A percentile compares a stretch with the other conserved stretches of the same genome.
Evolutionary conservation across 2,113 vertebrate genomes (phyloP).

Genomic region (Semicossyphus pulcher): DNA sequence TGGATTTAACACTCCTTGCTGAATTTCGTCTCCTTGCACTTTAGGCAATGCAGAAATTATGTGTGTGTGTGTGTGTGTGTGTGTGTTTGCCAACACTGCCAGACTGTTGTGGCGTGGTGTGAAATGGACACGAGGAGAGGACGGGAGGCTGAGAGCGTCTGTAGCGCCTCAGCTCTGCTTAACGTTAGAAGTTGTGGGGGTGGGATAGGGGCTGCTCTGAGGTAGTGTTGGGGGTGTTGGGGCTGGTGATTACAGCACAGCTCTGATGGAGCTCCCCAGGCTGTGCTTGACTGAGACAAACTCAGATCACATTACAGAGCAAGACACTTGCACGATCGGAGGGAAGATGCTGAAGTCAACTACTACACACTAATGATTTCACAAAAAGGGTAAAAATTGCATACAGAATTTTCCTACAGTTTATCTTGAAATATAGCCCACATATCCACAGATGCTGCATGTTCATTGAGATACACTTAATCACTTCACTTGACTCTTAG

Average conservation of each 20-base stretch:
- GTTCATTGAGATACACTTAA: background rate
- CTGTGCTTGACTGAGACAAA: conserved; percentile 47
- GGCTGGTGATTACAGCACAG: conserved; percentile 30
- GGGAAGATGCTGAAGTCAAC: background rate
- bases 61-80: no score
- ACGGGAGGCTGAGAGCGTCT: conserved; percentile 30
- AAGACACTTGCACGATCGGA: conserved; percentile 15
- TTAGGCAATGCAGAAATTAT: no score
- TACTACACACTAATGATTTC: background rate
- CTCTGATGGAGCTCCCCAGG: conserved; percentile 25
- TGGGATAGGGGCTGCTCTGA: background rate
- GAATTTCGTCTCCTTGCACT: background rate
- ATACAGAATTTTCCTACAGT: no score
- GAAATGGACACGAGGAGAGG: conserved; percentile 39
- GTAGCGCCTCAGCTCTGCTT: conserved; percentile 20
- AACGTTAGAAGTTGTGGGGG: background rate
- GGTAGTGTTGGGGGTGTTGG: background rate
- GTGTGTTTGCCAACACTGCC: conserved; percentile 23
- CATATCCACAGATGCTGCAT: background rate
- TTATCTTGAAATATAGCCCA: no score
- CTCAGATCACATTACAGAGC: conserved; percentile 58
- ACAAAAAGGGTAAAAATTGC: background rate
- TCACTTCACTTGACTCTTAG: background rate
- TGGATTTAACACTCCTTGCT: background rate
- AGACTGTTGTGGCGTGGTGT: conserved; percentile 40